Evolutionary conservation across 1,140 invertebrate species (phyloP).

Genomic region (Cephus cinctus): DNA sequence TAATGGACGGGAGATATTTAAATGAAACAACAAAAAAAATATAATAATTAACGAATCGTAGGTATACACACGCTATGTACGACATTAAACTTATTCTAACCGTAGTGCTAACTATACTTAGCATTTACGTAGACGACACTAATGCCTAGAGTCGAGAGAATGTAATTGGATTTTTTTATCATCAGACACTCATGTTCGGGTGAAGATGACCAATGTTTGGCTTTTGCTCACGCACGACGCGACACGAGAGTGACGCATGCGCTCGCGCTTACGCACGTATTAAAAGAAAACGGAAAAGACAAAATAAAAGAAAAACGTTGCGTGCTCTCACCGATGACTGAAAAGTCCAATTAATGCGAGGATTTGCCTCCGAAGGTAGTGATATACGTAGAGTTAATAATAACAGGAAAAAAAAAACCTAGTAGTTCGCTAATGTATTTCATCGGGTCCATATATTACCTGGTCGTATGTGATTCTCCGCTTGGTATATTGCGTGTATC

Average conservation of each 20-base stretch:
- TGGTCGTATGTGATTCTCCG: too few relatives aligned
- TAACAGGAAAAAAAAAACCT: constrained; percentile 27
- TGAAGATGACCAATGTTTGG: too few relatives aligned
- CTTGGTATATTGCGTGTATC: too few relatives aligned
- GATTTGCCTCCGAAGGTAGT: constrained; percentile 47
- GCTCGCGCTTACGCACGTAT: too few relatives aligned
- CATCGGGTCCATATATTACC: too few relatives aligned
- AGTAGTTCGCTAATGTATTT: constrained; percentile 35
- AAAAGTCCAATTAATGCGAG: constrained; percentile 25
- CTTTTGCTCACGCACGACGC: too few relatives aligned
- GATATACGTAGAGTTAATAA: constrained; percentile 39
- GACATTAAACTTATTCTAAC: constrained; percentile 44
- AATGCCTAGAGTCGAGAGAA: constrained; percentile 40
- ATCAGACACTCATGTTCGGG: too few relatives aligned
- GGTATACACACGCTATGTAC: constrained; percentile 29
- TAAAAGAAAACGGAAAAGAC: neutral
- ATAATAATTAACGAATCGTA: too few relatives aligned
- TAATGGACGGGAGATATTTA: too few relatives aligned
- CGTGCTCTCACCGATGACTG: constrained; percentile 12
- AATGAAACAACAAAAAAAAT: too few relatives aligned
- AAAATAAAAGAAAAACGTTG: constrained; percentile 9
- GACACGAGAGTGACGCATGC: too few relatives aligned
- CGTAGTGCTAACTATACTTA: constrained; percentile 51
- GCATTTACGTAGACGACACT: constrained; percentile 47
- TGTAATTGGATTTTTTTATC: neutral